phyloP scores from a whole-genome alignment of 2,797 vertebrate genomes.

The Schizopygopsis pylzovi region DNA sequence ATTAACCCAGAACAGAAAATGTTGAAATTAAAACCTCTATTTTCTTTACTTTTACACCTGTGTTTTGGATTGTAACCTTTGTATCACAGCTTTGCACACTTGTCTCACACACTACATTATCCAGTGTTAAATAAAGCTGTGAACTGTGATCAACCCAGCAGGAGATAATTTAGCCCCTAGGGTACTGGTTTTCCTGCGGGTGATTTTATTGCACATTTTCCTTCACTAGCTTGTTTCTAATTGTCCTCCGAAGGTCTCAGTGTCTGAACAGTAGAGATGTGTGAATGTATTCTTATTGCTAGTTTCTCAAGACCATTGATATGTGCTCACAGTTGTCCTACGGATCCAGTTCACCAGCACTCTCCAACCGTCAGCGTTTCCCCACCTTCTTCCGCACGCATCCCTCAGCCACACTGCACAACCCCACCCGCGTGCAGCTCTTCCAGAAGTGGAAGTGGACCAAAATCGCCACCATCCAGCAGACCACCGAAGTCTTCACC shows the following conservation, averaged over 20 bases:
- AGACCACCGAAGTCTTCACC: conserved; percentile 89
- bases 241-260: background rate
- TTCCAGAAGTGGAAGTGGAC: conserved; percentile 90
- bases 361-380: conserved; percentile 88
- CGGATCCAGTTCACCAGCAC: conserved; percentile 85
- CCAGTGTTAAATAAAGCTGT: conserved; percentile 11
- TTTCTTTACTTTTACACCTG: background rate
- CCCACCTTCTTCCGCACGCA: conserved; percentile 88
- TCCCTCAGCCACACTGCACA: conserved; percentile 86
- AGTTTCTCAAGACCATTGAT: background rate
- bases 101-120: background rate
- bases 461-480: conserved; percentile 89
- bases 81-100: background rate
- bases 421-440: conserved; percentile 86
- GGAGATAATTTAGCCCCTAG: conserved; percentile 25
- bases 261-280: conserved; percentile 5
- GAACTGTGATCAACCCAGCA: conserved; percentile 28
- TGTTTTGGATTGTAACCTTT: conserved; percentile 15
- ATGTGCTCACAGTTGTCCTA: conserved; percentile 78
- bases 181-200: conserved; percentile 4
- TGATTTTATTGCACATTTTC: conserved; percentile 4
- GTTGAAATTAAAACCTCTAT: background rate
- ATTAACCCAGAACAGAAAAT: conserved; percentile 24
- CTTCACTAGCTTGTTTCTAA: conserved; percentile 21
- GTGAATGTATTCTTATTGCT: background rate